These are phyloP conservation scores for Protomyctophum bolini DNA, from an alignment of 2,113 vertebrate species.

Conservation along the genomic window DNA sequence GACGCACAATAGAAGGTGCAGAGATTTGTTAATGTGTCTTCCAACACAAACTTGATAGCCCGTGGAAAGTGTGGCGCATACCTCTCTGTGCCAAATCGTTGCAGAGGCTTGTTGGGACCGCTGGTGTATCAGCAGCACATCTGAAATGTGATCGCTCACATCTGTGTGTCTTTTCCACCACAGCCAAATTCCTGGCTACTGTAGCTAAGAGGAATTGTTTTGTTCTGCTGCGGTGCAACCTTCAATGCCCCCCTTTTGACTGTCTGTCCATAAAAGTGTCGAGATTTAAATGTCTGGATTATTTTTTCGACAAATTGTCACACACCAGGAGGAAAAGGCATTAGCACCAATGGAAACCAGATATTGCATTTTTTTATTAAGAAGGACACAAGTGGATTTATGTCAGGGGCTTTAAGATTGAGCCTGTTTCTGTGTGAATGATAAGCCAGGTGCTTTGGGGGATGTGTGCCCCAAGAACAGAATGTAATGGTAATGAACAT, in stretches of 20 bases:
- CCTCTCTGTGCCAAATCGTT: conserved; percentile 41
- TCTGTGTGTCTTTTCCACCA: conserved; percentile 64
- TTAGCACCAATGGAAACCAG: conserved; percentile 76
- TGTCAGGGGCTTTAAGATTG: conserved; percentile 68
- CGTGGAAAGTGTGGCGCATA: conserved; percentile 51
- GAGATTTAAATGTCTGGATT: conserved; percentile 78
- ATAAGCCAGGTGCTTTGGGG: conserved; percentile 69
- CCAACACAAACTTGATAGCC: conserved; percentile 3
- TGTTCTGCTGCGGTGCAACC: conserved; percentile 65
- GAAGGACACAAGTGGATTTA: conserved; percentile 77
- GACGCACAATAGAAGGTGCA: neutral
- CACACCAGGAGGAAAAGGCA: conserved; percentile 78
- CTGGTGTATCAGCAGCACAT: conserved; percentile 46
- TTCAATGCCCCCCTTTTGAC: conserved; percentile 59
- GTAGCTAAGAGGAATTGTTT: conserved; percentile 75
- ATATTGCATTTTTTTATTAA: conserved; percentile 70
- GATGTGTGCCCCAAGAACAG: conserved; percentile 23
- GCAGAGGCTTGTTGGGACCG: conserved; percentile 68
- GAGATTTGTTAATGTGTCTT: conserved; percentile 11
- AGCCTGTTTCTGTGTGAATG: conserved; percentile 68
- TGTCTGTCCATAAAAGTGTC: conserved; percentile 79
- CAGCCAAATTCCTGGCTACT: conserved; percentile 73
- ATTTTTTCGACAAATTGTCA: conserved; percentile 62
- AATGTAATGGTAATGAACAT: neutral
- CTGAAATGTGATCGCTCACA: conserved; percentile 79